Base-by-base conservation (phyloP, 2,797 vertebrate species). In the Acestrorhynchus altus region DNA sequence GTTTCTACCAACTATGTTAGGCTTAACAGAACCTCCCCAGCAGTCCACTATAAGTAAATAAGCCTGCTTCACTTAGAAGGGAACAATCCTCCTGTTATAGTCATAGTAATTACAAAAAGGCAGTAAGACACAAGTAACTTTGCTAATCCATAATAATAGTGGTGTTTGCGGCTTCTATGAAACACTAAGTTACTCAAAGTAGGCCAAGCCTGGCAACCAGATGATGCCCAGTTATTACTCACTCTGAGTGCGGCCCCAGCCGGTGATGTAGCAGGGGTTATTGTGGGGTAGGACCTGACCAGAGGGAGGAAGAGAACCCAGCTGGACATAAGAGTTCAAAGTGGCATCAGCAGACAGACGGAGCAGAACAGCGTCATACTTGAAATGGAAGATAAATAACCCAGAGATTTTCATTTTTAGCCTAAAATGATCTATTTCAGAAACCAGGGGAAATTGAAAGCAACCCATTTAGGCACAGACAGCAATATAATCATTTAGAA, bases 211-310 rank as follows among this genome's bases (percentile, higher is more conserved):
- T 72, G 60, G 49, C 20, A 16, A 12, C 49, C 59, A 78, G 51
- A 46, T 51, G 47, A 69, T 65, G 51, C 26, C 51, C 52, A 65
- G 46, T 59, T 61, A 57, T 77, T 10, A 93, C 95, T 94, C 88
- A 96, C 96, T 95, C 83, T 74, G 83, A 81, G 95, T 95, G 75
- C 16, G 86, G 52, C 96, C 96, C 96, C 97, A 97, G 90, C 97
- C 96, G 0, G 87, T 91, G 92, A 97, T 93, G 90, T 92, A 95
- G 87, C 96, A 97, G 86, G 76, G 64, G 84, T 92, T 91, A 84
- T 94, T 84, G 88, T 96, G 77, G 84, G 94, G 13, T 87, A 97
- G 93, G 86, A 95, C 42, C 85, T 92, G 82, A 8, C 91, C 94
- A 0, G 81, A 75, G 31, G 42, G 57, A 57, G 96, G 95, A 84